Conservation (phyloP, 2,888 invertebrate species). For the Erebia aethiops region DNA sequence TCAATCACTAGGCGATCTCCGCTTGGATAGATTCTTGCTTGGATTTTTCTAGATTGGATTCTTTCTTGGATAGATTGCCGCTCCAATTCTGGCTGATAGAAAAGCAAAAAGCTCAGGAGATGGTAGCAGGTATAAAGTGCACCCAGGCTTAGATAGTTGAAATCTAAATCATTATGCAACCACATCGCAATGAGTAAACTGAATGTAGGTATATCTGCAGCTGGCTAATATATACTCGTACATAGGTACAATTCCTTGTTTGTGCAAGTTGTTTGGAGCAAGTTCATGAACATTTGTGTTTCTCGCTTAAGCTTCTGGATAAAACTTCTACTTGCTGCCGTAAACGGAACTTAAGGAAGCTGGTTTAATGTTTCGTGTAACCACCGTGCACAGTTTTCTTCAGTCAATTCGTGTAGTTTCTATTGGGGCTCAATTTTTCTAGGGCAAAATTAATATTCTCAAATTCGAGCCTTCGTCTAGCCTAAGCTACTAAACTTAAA, state of each 20-base stretch:
- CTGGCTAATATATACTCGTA: background rate
- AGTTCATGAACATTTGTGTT: conserved; percentile 8
- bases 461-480: too few species aligned
- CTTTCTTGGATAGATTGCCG: too few species aligned
- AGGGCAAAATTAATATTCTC: background rate
- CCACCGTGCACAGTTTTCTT: background rate
- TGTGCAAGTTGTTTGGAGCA: conserved; percentile 4
- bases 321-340: conserved; percentile 4
- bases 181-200: background rate
- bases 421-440: background rate
- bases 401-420: background rate
- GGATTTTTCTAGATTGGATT: too few species aligned
- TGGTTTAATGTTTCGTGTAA: background rate
- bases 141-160: background rate
- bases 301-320: conserved; percentile 12
- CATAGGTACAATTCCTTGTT: background rate
- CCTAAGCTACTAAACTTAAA: too few species aligned
- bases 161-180: background rate
- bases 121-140: too few species aligned
- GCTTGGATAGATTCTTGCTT: too few species aligned
- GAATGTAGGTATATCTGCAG: background rate
- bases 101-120: too few species aligned
- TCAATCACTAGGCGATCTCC: too few species aligned
- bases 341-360: background rate
- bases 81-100: too few species aligned